Percentiles rank a stretch among this genome's conserved stretches.
These are phyloP conservation scores for Phorcus lineatus DNA, from an alignment of 2,888 invertebrate genomes.

Conservation along the genomic window DNA sequence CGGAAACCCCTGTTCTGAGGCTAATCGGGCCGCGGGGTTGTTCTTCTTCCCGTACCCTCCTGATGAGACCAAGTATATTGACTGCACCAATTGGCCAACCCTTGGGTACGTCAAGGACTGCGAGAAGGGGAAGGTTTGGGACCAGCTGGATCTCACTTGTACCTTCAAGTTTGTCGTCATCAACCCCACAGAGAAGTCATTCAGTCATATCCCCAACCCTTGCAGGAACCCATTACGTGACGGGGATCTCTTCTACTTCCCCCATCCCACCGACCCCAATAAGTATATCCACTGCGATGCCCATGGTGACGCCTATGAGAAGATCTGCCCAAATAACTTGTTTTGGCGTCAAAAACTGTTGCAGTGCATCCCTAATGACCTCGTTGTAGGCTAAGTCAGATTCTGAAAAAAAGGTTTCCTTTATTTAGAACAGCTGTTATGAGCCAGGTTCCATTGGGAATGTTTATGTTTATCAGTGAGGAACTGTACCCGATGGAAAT, in stretches of 20 bases:
- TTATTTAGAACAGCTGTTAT: too few species aligned
- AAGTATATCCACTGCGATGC: slow-evolving; percentile 66
- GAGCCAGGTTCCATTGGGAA: too few species aligned
- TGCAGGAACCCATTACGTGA: slow-evolving; percentile 28
- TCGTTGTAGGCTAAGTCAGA: slow-evolving; percentile 17
- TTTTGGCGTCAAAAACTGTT: slow-evolving; percentile 54
- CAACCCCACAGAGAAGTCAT: slow-evolving; percentile 30
- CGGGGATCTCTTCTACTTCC: slow-evolving; percentile 49
- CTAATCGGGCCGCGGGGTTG: slow-evolving; percentile 31
- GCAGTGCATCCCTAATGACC: slow-evolving; percentile 49
- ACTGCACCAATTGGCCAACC: slow-evolving; percentile 48
- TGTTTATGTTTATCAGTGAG: too few species aligned
- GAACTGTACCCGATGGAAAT: too few species aligned
- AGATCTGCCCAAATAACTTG: slow-evolving; percentile 43
- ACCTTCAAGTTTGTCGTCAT: slow-evolving; percentile 43
- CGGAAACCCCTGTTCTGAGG: slow-evolving; percentile 43
- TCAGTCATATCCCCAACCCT: slow-evolving; percentile 17
- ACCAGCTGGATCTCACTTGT: slow-evolving; percentile 45
- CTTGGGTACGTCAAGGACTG: slow-evolving; percentile 49
- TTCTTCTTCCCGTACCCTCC: slow-evolving; percentile 44
- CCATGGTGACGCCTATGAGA: slow-evolving; percentile 59
- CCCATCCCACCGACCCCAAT: slow-evolving; percentile 43
- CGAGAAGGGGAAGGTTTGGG: slow-evolving; percentile 43
- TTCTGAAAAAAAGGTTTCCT: background rate
- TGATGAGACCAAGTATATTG: slow-evolving; percentile 49